Percentiles rank a stretch among this genome's conserved stretches.
phyloP scores from a whole-genome alignment of 2,888 invertebrate species.

The Drosophila niveifrons region DNA sequence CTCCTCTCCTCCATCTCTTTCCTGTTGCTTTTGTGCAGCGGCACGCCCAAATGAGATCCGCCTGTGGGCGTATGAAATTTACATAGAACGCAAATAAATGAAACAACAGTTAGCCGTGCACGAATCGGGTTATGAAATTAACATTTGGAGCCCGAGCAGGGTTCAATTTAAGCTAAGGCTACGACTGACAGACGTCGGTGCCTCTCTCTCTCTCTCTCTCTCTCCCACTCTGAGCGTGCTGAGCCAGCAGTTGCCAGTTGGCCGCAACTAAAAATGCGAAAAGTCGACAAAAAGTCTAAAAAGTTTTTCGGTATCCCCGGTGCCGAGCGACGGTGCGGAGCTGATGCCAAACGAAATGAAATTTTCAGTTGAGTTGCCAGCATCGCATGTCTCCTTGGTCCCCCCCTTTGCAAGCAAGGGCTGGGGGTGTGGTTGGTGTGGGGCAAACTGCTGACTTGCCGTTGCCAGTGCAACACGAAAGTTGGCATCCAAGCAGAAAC shows the following conservation, averaged over 20 bases:
- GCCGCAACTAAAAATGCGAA: slow-evolving; percentile 75
- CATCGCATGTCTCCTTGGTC: slow-evolving; percentile 25
- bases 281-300: slow-evolving; percentile 83
- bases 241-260: slow-evolving; percentile 75
- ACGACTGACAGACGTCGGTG: slow-evolving; percentile 1
- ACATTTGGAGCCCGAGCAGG: slow-evolving; percentile 61
- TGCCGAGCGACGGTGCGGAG: slow-evolving; percentile 36
- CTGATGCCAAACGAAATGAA: slow-evolving; percentile 72
- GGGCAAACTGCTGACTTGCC: slow-evolving; percentile 63
- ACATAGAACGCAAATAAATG: slow-evolving; percentile 80
- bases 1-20: background rate
- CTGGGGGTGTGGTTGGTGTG: slow-evolving; percentile 18
- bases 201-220: background rate
- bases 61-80: slow-evolving; percentile 68
- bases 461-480: slow-evolving; percentile 57
- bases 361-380: slow-evolving; percentile 79
- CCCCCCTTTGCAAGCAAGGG: slow-evolving; percentile 6
- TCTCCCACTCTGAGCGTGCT: slow-evolving; percentile 39
- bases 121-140: slow-evolving; percentile 82
- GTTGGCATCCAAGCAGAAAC: slow-evolving; percentile 51
- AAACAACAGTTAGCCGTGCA: slow-evolving; percentile 77
- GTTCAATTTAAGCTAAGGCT: slow-evolving; percentile 23
- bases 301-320: slow-evolving; percentile 68
- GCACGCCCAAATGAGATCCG: slow-evolving; percentile 48
- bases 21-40: slow-evolving; percentile 2